These are phyloP conservation scores for Molossus alvarezi DNA, from an alignment of 2,797 vertebrate species.

Conservation along the genomic window DNA sequence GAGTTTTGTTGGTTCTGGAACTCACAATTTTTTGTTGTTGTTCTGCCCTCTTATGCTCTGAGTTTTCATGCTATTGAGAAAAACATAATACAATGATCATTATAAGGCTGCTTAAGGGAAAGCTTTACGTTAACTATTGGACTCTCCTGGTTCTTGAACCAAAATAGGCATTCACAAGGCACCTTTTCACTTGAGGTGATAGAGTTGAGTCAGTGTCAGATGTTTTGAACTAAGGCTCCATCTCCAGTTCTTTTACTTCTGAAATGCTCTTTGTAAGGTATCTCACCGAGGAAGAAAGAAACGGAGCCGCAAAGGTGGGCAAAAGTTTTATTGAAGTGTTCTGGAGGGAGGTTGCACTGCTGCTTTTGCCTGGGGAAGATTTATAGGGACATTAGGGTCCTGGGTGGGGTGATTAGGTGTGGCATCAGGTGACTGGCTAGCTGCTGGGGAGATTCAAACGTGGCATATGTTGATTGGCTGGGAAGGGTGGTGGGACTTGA, in stretches of 20 bases:
- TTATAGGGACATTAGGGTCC: no score
- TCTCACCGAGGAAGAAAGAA: no score
- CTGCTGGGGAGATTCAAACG: no score
- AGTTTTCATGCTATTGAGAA: slow-evolving; percentile 38
- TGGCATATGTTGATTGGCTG: no score
- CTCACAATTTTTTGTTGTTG: slow-evolving; percentile 18
- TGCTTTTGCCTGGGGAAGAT: no score
- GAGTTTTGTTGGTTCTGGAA: slow-evolving; percentile 26
- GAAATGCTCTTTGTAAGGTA: not conserved
- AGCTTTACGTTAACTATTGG: not conserved
- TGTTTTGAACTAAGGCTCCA: not conserved
- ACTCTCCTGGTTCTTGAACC: slow-evolving; percentile 29
- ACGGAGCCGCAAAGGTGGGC: no score
- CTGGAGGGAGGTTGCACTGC: no score
- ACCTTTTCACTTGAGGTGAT: not conserved
- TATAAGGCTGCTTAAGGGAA: not conserved
- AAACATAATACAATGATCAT: not conserved
- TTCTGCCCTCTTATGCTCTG: not conserved
- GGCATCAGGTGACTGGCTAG: no score
- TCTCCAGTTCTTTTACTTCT: slow-evolving; percentile 3
- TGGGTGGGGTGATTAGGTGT: no score
- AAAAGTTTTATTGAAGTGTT: no score
- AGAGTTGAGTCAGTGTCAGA: not conserved
- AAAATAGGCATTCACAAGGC: not conserved
- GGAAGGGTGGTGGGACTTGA: no score